Evolutionary conservation across 2,888 invertebrate species (phyloP).

Genomic region (Coleophora flavipennella): DNA sequence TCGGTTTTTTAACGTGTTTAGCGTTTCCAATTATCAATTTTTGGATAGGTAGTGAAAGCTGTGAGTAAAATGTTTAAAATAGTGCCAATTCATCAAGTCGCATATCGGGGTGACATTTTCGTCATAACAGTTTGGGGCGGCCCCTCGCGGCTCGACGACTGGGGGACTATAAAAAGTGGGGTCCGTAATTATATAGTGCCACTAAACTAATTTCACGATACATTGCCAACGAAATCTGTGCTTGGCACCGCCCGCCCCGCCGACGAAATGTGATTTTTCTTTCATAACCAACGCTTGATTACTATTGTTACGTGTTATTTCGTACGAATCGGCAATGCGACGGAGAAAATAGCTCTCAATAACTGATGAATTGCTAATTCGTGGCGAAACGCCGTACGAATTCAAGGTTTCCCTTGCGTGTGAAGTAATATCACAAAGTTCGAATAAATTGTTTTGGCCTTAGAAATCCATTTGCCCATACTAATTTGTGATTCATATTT

Average conservation of each 20-base stretch:
- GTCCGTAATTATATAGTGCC: slow-evolving; percentile 72
- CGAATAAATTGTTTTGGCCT: slow-evolving; percentile 34
- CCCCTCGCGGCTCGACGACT: slow-evolving; percentile 28
- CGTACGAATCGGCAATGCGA: slow-evolving; percentile 60
- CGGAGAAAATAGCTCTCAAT: slow-evolving; percentile 35
- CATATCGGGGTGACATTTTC: slow-evolving; percentile 68
- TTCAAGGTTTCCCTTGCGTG: slow-evolving; percentile 27
- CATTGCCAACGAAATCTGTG: slow-evolving; percentile 71
- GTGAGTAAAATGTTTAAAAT: slow-evolving; percentile 48
- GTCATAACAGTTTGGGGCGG: slow-evolving; percentile 56
- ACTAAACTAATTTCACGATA: slow-evolving; percentile 74
- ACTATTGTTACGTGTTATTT: slow-evolving; percentile 65
- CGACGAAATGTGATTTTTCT: slow-evolving; percentile 60
- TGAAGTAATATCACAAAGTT: too few relatives aligned
- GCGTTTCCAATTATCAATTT: too few relatives aligned
- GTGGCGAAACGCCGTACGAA: slow-evolving; percentile 14
- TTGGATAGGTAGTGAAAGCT: too few relatives aligned
- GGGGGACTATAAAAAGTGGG: slow-evolving; percentile 62
- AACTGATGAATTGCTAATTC: slow-evolving; percentile 45
- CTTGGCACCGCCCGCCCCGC: slow-evolving; percentile 63
- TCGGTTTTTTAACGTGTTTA: too few relatives aligned
- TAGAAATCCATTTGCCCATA: slow-evolving; percentile 7
- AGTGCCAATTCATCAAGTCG: slow-evolving; percentile 69
- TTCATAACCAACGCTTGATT: slow-evolving; percentile 57
- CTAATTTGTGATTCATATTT: too few relatives aligned